Base-by-base conservation (phyloP, 2,113 vertebrate genomes). In the Fulmarus glacialis region DNA sequence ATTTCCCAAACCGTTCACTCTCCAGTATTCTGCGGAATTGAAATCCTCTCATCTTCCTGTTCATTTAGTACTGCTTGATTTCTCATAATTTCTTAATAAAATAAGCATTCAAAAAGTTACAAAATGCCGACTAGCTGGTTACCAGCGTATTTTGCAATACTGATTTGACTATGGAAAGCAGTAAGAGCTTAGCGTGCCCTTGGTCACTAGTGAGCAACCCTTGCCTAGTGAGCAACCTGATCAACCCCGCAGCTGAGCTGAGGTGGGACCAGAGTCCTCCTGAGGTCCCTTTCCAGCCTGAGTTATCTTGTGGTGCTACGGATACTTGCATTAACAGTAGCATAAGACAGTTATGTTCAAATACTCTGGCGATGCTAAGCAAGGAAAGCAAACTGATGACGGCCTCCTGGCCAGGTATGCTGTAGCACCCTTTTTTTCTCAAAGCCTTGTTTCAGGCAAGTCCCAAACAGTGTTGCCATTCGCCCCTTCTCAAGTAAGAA, bases 261-360 rank as follows among this genome's bases (percentile, higher is more conserved):
- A 27, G 11, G 24, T 70, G 42, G 24, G 36, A 48, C 11, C 40
- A 53, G 43, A 27, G 45, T 81, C 23, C 22, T 55, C 67, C 75
- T 36, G 48, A 70, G 16, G 15, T 70, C 12, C 27, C 63, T 53
- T 72, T 71, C 27, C 59, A 60, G 47, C 42, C 47, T 3, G 6
- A 43, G 32, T 29, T 62, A 14, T 5, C 47, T 75, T 40, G 30
- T 45, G 34, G 13, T 38, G 17, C 53, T 56, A 3, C 7, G 38
- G 9, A 13, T 24, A 4, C 34, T 45, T 43, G 40, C 8, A 47
- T 18, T 58, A 58, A 38, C 55, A 17, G n/a, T 34, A 8, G 16
- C 4, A 0, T 59, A 4, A 34, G 11, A 38, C 6, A 16, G 12
- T 8, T 63, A 0, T 5, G 21, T 80, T 73, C n/a, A 55, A 34